Percentiles rank a stretch among this genome's conserved stretches.
These are phyloP conservation scores for Piaya cayana DNA, from an alignment of 2,113 vertebrate species.

Conservation along the genomic window DNA sequence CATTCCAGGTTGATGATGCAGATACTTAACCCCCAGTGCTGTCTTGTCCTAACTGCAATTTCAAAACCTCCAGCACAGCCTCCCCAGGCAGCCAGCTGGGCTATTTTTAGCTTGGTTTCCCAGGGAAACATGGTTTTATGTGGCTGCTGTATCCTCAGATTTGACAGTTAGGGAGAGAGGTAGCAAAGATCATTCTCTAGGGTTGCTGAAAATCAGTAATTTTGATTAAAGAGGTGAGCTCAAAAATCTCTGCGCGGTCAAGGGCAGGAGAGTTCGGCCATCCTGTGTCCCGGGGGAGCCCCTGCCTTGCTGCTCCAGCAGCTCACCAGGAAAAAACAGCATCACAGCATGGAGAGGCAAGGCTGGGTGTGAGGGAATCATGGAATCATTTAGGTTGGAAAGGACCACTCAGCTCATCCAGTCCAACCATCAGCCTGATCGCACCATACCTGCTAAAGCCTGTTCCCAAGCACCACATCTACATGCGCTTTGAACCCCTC, in stretches of 20 bases:
- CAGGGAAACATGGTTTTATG: conserved; percentile 27
- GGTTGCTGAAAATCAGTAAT: neutral
- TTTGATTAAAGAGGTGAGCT: neutral
- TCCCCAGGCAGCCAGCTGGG: neutral
- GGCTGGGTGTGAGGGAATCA: neutral
- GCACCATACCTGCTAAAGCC: too few species aligned
- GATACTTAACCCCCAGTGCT: neutral
- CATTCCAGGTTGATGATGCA: too few species aligned
- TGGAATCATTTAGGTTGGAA: too few species aligned
- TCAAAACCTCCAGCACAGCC: neutral
- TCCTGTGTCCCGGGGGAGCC: accelerated
- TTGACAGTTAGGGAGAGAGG: neutral
- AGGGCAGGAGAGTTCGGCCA: accelerated
- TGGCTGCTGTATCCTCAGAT: conserved; percentile 13
- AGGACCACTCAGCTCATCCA: too few species aligned
- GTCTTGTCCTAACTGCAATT: neutral
- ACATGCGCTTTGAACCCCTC: too few species aligned
- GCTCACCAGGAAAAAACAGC: neutral
- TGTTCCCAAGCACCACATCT: too few species aligned
- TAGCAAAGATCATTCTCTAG: neutral
- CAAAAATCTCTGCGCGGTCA: neutral
- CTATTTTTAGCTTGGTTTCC: conserved; percentile 61
- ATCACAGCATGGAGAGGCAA: neutral
- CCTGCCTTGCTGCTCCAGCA: neutral
- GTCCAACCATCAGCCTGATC: too few species aligned